These are phyloP conservation scores for Crenichthys baileyi DNA, from an alignment of 2,797 vertebrate species.

Conservation along the genomic window DNA sequence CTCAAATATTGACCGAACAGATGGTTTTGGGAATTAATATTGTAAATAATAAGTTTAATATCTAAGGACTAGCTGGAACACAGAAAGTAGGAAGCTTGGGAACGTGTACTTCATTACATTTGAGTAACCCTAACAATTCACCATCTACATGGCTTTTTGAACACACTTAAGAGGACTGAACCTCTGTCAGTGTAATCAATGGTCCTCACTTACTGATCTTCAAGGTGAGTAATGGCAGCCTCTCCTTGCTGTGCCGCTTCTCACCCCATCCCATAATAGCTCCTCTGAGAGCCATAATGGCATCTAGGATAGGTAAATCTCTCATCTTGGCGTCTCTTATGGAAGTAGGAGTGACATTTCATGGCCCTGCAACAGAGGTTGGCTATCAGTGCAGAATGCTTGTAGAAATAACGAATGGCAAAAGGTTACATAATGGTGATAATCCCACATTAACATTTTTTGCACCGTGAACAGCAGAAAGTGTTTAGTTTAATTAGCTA, in stretches of 20 bases:
- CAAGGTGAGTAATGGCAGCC: conserved; percentile 67
- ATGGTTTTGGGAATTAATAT: conserved; percentile 32
- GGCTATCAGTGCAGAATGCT: conserved; percentile 3
- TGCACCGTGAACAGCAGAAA: background rate
- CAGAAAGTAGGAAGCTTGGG: conserved; percentile 2
- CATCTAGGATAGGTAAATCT: conserved; percentile 45
- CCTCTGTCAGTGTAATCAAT: conserved; percentile 63
- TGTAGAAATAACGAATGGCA: conserved; percentile 2
- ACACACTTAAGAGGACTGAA: conserved; percentile 39
- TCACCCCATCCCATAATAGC: conserved; percentile 50
- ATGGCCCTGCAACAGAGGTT: background rate
- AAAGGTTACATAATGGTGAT: conserved; percentile 3
- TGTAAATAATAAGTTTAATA: conserved; percentile 11
- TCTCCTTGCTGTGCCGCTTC: conserved; percentile 40
- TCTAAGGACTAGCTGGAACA: conserved; percentile 1
- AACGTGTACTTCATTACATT: conserved; percentile 28
- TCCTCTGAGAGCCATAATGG: conserved; percentile 65
- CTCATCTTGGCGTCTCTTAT: conserved; percentile 53
- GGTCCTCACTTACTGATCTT: conserved; percentile 59
- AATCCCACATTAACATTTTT: background rate
- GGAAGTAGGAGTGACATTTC: conserved; percentile 43
- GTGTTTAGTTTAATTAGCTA: conserved; percentile 16
- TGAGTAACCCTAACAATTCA: conserved; percentile 39
- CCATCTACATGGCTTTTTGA: conserved; percentile 37
- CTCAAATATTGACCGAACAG: background rate